Conservation (phyloP, 1,140 invertebrate species). For the Phthorimaea operculella region DNA sequence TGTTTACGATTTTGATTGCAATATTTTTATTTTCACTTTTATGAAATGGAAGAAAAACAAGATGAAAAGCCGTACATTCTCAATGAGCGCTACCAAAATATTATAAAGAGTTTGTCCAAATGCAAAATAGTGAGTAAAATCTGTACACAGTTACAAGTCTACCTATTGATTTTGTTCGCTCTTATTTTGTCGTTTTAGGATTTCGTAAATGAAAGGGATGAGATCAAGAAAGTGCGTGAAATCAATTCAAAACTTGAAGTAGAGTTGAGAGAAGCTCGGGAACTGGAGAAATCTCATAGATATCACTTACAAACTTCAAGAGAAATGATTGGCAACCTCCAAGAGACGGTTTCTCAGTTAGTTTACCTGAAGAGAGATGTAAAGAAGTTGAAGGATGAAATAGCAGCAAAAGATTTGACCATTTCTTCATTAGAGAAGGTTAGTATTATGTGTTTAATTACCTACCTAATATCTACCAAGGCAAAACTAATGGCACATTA, state of each 20-base stretch:
- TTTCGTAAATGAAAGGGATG: constrained; percentile 39
- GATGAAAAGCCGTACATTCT: constrained; percentile 8
- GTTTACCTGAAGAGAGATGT: constrained; percentile 57
- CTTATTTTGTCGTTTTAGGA: constrained; percentile 23
- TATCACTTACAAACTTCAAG: constrained; percentile 47
- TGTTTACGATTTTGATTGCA: too few species aligned
- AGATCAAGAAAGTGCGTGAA: constrained; percentile 41
- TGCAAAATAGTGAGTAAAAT: constrained; percentile 46
- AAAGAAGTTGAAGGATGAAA: constrained; percentile 53
- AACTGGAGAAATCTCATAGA: constrained; percentile 53
- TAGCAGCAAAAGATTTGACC: constrained; percentile 34
- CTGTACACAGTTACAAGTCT: neutral
- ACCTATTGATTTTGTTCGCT: neutral
- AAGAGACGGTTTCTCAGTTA: constrained; percentile 57
- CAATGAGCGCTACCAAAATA: constrained; percentile 34
- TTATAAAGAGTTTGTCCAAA: constrained; percentile 39
- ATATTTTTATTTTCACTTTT: neutral
- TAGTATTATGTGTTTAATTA: too few species aligned
- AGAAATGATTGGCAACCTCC: constrained; percentile 60
- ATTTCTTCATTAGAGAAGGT: constrained; percentile 48
- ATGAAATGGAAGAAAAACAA: constrained; percentile 16
- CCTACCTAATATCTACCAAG: too few species aligned
- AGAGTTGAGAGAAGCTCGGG: constrained; percentile 44
- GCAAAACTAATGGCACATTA: too few species aligned
- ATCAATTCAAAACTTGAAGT: constrained; percentile 42